Conservation (phyloP, 2,888 invertebrate species). For the Shargacucullia verbasci region DNA sequence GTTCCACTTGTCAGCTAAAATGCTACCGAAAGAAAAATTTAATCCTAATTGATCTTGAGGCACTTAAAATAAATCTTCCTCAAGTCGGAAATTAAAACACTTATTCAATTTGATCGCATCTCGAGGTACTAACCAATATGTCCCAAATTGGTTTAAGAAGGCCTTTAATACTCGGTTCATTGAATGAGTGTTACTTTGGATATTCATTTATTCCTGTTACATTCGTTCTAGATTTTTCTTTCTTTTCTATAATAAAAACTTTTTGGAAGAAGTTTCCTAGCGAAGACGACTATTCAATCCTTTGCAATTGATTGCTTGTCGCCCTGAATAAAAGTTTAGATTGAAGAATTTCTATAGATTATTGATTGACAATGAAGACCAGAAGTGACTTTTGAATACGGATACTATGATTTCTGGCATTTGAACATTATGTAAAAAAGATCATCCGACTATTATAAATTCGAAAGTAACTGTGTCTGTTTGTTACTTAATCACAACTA, state of each 20-base stretch:
- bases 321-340: neutral
- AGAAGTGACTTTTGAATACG: neutral
- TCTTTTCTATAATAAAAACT: conserved; percentile 65
- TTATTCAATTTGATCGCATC: conserved; percentile 54
- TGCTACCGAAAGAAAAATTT: too few relatives aligned
- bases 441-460: too few relatives aligned
- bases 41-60: conserved; percentile 5
- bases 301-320: conserved; percentile 1
- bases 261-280: conserved; percentile 45
- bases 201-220: conserved; percentile 62
- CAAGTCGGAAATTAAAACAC: conserved; percentile 40
- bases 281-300: conserved; percentile 15
- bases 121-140: conserved; percentile 36
- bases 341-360: conserved; percentile 17
- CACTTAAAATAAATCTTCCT: conserved; percentile 19
- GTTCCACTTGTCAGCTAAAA: too few relatives aligned
- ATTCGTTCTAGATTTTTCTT: conserved; percentile 68
- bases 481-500: too few relatives aligned
- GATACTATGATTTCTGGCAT: too few relatives aligned
- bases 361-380: conserved; percentile 1
- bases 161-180: conserved; percentile 46
- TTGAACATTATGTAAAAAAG: too few relatives aligned
- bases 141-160: conserved; percentile 52
- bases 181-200: conserved; percentile 60
- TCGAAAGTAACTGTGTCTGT: too few relatives aligned